Evolutionary conservation across 2,888 invertebrate species (phyloP).

Genomic region (Nineta flava): DNA sequence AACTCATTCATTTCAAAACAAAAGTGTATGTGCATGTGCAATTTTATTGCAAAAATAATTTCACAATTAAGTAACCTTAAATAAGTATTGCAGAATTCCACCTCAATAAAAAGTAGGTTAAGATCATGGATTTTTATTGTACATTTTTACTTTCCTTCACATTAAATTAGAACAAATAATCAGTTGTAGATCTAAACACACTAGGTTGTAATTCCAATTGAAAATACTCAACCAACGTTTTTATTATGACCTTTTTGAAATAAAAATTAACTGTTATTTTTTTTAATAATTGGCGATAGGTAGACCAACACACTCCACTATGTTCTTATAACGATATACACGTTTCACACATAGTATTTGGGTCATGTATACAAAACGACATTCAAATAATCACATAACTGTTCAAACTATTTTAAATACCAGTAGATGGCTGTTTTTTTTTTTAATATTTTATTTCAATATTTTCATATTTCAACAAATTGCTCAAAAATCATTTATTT

Average conservation of each 20-base stretch:
- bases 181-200: not conserved
- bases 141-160: not conserved
- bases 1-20: not conserved
- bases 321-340: not conserved
- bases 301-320: not conserved
- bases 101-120: constrained; percentile 3
- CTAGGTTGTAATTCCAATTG: too few species aligned
- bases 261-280: not conserved
- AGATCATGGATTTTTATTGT: not conserved
- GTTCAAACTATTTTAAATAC: not conserved
- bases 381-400: constrained; percentile 3
- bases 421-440: constrained; percentile 1
- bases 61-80: not conserved
- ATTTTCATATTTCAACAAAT: not conserved
- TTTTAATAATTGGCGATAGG: not conserved
- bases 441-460: not conserved
- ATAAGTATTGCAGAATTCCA: not conserved
- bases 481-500: not conserved
- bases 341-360: constrained; percentile 1
- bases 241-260: not conserved
- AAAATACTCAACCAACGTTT: not conserved
- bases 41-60: not conserved
- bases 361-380: constrained; percentile 3
- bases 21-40: not conserved
- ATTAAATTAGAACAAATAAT: not conserved